Evolutionary conservation across 2,797 vertebrate species (phyloP).

Genomic region (Valencia hispanica): DNA sequence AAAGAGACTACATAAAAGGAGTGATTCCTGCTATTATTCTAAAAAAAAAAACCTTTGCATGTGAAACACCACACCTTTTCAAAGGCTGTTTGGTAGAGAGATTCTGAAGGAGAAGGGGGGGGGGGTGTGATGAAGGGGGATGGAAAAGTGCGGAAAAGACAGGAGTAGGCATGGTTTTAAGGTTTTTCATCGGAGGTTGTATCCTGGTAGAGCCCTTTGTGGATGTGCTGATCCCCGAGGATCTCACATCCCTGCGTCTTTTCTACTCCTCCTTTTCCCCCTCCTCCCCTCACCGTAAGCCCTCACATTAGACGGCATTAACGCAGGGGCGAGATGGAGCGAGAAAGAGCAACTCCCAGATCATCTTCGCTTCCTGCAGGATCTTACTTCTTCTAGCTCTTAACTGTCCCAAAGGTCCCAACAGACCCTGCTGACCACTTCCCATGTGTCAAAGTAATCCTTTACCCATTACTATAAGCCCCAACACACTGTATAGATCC

Average conservation of each 20-base stretch:
- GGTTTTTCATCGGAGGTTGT: conserved; percentile 45
- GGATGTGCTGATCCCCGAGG: conserved; percentile 6
- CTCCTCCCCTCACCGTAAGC: conserved; percentile 48
- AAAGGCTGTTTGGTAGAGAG: conserved; percentile 29
- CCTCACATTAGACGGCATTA: conserved; percentile 65
- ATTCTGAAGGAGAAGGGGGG: background rate
- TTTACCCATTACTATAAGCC: conserved; percentile 57
- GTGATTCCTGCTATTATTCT: conserved; percentile 72
- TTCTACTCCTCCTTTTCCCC: conserved; percentile 47
- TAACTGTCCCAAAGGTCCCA: conserved; percentile 31
- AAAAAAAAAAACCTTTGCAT: conserved; percentile 75
- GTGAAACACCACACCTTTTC: conserved; percentile 65
- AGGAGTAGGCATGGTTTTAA: conserved; percentile 5
- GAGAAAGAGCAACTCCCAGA: conserved; percentile 32
- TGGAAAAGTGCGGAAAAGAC: conserved; percentile 32
- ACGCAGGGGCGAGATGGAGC: conserved; percentile 32
- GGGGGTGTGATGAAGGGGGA: conserved; percentile 22
- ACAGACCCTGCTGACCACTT: conserved; percentile 34
- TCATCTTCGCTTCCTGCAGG: conserved; percentile 34
- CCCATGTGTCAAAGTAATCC: conserved; percentile 56
- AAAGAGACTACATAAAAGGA: conserved; percentile 74
- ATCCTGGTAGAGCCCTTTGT: conserved; percentile 10
- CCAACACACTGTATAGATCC: conserved; percentile 64
- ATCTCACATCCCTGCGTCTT: conserved; percentile 60
- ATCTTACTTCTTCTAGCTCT: conserved; percentile 56